Evolutionary conservation across 2,888 invertebrate genomes (phyloP), one percentile per base, ranked within the genome.

Genomic region (Hyposoter dolosus): DNA sequence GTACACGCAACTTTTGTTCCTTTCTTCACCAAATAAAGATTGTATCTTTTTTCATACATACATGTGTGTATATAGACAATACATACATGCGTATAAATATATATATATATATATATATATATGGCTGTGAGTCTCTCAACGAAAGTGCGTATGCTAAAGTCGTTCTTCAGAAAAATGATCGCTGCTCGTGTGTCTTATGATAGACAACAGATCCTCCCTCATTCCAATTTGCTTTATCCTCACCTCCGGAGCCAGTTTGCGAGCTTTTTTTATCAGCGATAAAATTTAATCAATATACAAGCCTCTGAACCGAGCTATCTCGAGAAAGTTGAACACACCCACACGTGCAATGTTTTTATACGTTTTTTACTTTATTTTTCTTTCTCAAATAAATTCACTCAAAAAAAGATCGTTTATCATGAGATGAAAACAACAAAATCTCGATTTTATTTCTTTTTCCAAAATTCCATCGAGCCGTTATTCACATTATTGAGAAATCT

Each of bases 111-210:
- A 17, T 71, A 1, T 40, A n/a, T n/a, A n/a, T n/a, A n/a, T n/a
- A n/a, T n/a, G 23, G 23, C 3, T 60, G 9, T 74, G 17, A 60
- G 6, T 60, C 12, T 28, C 63, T 68, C 76, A 47, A 63, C 63
- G 28, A 63, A 76, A 60, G 56, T 75, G 47, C 69, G 40, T 74
- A 82, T 90, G 93, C 93, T 93, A 93, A 90, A 93, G 93, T 90
- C 93, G 92, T 96, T 97, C 97, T 96, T 97, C 97, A 95, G 97
- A 96, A 94, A 96, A 97, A 93, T 97, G 97, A 90, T 97, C 97
- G 90, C 97, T 97, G 89, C 97, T 97, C 88, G 97, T 97, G 95
- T 97, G 97, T 93, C 97, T 95, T 94, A 97, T 97, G 92, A 96
- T 96, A 92, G 96, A 96, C 93, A 96, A 95, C 94, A 96, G 95